Evolutionary conservation across 2,113 vertebrate species (phyloP).

Genomic region (Nansenia antarctica): DNA sequence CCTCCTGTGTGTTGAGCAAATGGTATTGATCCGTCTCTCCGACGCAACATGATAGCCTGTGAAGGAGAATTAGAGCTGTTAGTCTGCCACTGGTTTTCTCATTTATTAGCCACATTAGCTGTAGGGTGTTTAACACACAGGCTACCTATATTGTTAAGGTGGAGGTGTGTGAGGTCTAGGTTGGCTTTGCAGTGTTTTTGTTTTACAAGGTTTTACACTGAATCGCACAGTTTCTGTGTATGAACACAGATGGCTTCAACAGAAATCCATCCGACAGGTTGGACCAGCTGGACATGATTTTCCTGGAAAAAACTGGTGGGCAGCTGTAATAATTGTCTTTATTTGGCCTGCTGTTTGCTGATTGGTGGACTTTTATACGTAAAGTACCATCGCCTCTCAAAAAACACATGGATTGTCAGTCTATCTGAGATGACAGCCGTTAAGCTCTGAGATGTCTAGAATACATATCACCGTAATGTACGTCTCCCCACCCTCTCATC

Average conservation of each 20-base stretch:
- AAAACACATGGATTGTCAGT: background rate
- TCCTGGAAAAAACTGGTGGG: too few relatives aligned
- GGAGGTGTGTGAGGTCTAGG: too few relatives aligned
- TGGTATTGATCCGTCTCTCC: slow-evolving; percentile 94
- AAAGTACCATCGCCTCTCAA: too few relatives aligned
- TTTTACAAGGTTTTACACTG: too few relatives aligned
- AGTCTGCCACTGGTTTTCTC: slow-evolving; percentile 63
- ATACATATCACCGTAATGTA: background rate
- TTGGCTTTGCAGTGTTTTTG: too few relatives aligned
- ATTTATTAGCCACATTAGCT: slow-evolving; percentile 70
- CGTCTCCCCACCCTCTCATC: too few relatives aligned
- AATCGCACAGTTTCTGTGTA: background rate
- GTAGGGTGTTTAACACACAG: slow-evolving; percentile 61
- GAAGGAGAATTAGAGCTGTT: slow-evolving; percentile 92
- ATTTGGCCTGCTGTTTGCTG: background rate
- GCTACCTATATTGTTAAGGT: slow-evolving; percentile 40
- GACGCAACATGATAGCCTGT: slow-evolving; percentile 92
- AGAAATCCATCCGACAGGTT: too few relatives aligned
- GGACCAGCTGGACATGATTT: too few relatives aligned
- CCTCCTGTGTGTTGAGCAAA: slow-evolving; percentile 92
- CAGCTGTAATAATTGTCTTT: too few relatives aligned
- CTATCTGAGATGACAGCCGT: background rate
- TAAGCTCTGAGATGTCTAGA: background rate
- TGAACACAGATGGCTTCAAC: too few relatives aligned
- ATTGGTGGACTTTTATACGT: too few relatives aligned